phyloP scores from a whole-genome alignment of 2,113 vertebrate species.

The Puffinus mauretanicus region DNA sequence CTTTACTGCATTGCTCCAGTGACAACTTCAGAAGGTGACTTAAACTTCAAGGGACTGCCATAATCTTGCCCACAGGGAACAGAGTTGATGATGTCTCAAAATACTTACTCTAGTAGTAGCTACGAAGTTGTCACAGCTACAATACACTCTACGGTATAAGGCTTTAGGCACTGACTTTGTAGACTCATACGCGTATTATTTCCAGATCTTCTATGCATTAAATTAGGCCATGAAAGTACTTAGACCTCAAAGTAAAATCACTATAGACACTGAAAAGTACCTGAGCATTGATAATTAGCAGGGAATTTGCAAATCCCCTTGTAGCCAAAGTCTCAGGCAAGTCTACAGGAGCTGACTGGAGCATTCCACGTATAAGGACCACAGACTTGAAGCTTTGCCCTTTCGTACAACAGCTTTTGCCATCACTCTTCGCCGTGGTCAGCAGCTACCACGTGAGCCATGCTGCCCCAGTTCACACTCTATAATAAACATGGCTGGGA shows the following conservation, averaged over 20 bases:
- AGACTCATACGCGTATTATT: background rate
- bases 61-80: background rate
- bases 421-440: background rate
- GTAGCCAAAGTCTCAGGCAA: background rate
- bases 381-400: background rate
- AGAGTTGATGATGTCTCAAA: background rate
- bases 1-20: background rate
- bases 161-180: background rate
- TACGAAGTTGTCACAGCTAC: background rate
- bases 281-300: background rate
- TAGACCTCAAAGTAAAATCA: background rate
- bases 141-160: background rate
- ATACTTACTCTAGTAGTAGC: background rate
- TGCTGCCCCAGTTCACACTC: background rate
- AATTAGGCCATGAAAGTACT: background rate
- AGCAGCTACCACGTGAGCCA: background rate
- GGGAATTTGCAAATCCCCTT: background rate
- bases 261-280: background rate
- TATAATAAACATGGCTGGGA: background rate
- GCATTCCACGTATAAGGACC: fast-evolving
- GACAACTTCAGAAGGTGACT: background rate
- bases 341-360: background rate
- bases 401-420: background rate
- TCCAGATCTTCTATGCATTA: background rate
- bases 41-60: background rate